Evolutionary conservation across 1,140 invertebrate genomes (phyloP).

Genomic region (Drosophila pruinosa): DNA sequence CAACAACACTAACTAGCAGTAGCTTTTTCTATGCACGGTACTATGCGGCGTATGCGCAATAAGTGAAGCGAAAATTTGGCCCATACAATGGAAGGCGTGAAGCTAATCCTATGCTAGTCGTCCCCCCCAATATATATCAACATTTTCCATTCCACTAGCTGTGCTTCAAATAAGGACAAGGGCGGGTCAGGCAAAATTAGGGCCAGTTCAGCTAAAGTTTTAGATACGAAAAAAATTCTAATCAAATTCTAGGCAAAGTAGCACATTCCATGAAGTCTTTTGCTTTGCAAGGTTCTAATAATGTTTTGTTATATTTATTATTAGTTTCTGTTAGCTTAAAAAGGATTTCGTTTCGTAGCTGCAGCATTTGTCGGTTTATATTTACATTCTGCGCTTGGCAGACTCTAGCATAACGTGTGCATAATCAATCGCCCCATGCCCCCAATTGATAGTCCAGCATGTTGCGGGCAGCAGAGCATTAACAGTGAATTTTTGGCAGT

Average conservation of each 20-base stretch:
- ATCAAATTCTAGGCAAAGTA: conserved; percentile 1
- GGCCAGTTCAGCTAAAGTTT: neutral
- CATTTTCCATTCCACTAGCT: conserved; percentile 31
- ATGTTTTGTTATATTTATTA: neutral
- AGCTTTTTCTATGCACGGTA: neutral
- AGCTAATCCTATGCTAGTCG: conserved; percentile 27
- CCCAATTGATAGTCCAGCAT: neutral
- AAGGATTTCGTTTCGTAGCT: neutral
- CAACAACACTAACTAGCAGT: conserved; percentile 3
- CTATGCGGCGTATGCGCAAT: conserved; percentile 35
- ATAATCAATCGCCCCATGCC: conserved; percentile 28
- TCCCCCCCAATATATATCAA: conserved; percentile 18
- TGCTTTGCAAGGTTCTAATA: neutral
- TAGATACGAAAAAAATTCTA: neutral
- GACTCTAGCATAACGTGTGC: conserved; percentile 1
- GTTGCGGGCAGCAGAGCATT: conserved; percentile 42
- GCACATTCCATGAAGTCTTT: neutral
- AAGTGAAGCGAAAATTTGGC: conserved; percentile 13
- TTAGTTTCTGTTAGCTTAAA: neutral
- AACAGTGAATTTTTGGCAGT: conserved; percentile 50
- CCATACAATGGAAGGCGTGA: neutral
- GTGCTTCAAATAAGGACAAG: neutral
- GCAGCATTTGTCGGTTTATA: neutral
- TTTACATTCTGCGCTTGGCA: no score
- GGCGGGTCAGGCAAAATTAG: conserved; percentile 24